Percentiles rank a stretch among this genome's conserved stretches.
These are phyloP conservation scores for Leptinotarsa texana DNA, from an alignment of 1,140 invertebrate species.

Conservation along the genomic window DNA sequence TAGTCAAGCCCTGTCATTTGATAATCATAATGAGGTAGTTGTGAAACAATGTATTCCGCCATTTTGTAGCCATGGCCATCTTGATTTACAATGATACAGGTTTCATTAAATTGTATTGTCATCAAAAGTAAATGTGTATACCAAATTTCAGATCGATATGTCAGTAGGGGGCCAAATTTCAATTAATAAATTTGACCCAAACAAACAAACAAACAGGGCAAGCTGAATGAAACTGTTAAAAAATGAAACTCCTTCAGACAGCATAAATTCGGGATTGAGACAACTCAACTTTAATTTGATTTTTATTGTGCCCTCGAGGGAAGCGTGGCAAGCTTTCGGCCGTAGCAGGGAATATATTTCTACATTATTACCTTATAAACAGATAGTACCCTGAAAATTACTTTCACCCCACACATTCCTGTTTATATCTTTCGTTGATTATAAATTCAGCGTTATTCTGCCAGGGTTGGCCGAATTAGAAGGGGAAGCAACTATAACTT, in stretches of 20 bases:
- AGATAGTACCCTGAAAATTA: slow-evolving; percentile 35
- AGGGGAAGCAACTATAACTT: slow-evolving; percentile 13
- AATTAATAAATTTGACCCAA: too few species aligned
- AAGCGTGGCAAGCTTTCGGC: slow-evolving; percentile 30
- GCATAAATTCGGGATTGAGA: slow-evolving; percentile 17
- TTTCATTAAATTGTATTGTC: too few species aligned
- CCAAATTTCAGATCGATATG: too few species aligned
- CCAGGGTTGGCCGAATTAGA: background rate
- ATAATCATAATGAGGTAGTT: too few species aligned
- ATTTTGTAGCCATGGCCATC: too few species aligned
- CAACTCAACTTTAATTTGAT: slow-evolving; percentile 39
- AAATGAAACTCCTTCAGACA: background rate
- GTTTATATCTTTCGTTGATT: slow-evolving; percentile 27
- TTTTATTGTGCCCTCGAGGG: slow-evolving; percentile 33
- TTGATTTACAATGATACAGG: too few species aligned
- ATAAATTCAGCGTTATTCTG: slow-evolving; percentile 32
- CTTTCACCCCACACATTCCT: slow-evolving; percentile 27
- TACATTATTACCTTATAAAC: slow-evolving; percentile 37
- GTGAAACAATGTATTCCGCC: too few species aligned
- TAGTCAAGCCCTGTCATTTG: too few species aligned
- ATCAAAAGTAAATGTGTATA: too few species aligned
- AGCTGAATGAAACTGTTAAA: background rate
- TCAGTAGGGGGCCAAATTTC: too few species aligned
- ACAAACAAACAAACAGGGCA: too few species aligned
- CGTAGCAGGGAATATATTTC: slow-evolving; percentile 37